Evolutionary conservation across 2,888 invertebrate species (phyloP).

Genomic region (Portevinia maculata): DNA sequence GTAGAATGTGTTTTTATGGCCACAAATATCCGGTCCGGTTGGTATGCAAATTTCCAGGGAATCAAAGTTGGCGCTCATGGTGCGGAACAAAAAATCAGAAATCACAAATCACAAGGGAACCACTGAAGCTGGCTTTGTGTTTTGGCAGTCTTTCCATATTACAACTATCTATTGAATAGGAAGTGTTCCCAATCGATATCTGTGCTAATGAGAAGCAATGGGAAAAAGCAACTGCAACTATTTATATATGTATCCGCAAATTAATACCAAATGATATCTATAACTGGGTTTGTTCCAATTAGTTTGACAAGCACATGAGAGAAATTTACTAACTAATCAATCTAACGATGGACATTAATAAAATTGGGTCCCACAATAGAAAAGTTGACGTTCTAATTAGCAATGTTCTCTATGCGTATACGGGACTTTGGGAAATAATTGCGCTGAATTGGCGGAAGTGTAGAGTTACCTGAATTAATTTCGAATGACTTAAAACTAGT

Average conservation of each 20-base stretch:
- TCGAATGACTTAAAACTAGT: too few species aligned
- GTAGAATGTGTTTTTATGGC: constrained; percentile 67
- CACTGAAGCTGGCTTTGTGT: constrained; percentile 12
- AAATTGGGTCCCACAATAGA: constrained; percentile 5
- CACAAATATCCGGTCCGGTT: constrained; percentile 67
- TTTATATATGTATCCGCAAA: constrained; percentile 49
- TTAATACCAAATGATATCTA: constrained; percentile 36
- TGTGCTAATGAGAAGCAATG: constrained; percentile 54
- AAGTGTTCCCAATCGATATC: constrained; percentile 52
- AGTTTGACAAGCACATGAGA: constrained; percentile 5
- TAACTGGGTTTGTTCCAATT: constrained; percentile 52
- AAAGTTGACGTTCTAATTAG: constrained; percentile 11
- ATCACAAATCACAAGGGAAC: constrained; percentile 48
- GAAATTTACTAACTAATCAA: constrained; percentile 8
- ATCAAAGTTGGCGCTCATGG: constrained; percentile 39
- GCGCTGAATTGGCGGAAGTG: background rate
- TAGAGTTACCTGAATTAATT: background rate
- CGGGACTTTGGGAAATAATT: constrained; percentile 9
- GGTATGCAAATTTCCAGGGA: constrained; percentile 67
- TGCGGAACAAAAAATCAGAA: constrained; percentile 29
- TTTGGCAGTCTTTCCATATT: constrained; percentile 1
- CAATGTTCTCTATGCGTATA: background rate
- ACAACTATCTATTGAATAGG: constrained; percentile 1
- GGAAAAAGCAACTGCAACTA: constrained; percentile 31
- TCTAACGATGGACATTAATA: constrained; percentile 6